Percentiles rank a stretch among this genome's conserved stretches.
Evolutionary conservation across 2,888 invertebrate genomes (phyloP).

Genomic region (Agrilus biguttatus): DNA sequence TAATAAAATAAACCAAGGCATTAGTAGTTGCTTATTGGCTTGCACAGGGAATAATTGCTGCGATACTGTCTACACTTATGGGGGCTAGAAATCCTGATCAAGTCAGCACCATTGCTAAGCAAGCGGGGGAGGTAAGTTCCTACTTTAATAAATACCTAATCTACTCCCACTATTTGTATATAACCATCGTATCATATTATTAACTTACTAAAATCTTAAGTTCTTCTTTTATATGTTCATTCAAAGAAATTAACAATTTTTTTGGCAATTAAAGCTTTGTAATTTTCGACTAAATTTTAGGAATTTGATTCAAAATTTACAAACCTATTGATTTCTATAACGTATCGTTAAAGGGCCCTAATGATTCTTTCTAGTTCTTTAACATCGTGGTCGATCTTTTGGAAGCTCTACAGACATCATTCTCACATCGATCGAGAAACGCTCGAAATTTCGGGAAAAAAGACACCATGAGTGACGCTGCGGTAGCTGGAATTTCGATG

Average conservation of each 20-base stretch:
- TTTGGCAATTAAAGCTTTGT: background rate
- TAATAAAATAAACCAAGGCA: conserved; percentile 5
- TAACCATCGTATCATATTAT: background rate
- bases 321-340: background rate
- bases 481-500: conserved; percentile 76
- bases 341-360: background rate
- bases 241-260: background rate
- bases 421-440: conserved; percentile 76
- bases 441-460: conserved; percentile 75
- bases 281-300: background rate
- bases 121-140: conserved; percentile 83
- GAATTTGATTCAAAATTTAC: too few species aligned
- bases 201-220: background rate
- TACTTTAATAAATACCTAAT: conserved; percentile 1
- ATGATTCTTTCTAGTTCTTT: conserved; percentile 54
- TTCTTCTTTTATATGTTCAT: background rate
- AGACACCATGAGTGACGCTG: conserved; percentile 81
- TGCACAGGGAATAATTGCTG: conserved; percentile 82
- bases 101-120: conserved; percentile 87
- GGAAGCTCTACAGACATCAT: conserved; percentile 83
- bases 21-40: conserved; percentile 22
- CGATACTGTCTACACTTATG: conserved; percentile 79
- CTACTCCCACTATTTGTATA: too few species aligned
- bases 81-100: conserved; percentile 85
- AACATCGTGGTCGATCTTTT: conserved; percentile 81